phyloP scores from a whole-genome alignment of 2,888 invertebrate genomes.

The Pycnomerus fuliginosus region DNA sequence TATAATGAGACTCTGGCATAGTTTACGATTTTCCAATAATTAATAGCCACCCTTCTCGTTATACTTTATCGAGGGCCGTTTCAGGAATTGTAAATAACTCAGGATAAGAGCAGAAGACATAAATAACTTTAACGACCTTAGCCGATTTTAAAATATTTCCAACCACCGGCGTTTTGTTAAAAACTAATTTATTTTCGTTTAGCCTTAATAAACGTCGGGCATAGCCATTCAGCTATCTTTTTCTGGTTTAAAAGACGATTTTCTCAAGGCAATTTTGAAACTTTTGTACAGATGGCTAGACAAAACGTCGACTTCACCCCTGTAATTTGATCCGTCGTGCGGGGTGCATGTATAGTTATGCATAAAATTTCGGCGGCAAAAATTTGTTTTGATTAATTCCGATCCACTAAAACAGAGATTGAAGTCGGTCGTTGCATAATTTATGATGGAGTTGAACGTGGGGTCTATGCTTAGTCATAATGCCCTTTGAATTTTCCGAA shows the following conservation, averaged over 20 bases:
- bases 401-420: constrained; percentile 6
- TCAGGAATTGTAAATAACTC: constrained; percentile 18
- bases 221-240: no score
- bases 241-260: no score
- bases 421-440: constrained; percentile 10
- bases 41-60: constrained; percentile 21
- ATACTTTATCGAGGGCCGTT: constrained; percentile 14
- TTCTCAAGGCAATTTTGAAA: constrained; percentile 16
- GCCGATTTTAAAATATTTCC: constrained; percentile 30
- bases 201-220: constrained; percentile 25
- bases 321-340: constrained; percentile 15
- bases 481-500: constrained; percentile 36
- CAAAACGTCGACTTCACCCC: constrained; percentile 18
- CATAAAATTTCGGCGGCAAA: constrained; percentile 7
- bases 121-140: constrained; percentile 31
- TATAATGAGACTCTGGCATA: constrained; percentile 22
- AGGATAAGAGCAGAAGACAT: constrained; percentile 23
- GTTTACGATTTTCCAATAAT: constrained; percentile 28
- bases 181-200: constrained; percentile 28
- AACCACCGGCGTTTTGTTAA: constrained; percentile 23
- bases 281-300: constrained; percentile 18
- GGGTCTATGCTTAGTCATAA: constrained; percentile 31
- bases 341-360: constrained; percentile 11
- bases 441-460: constrained; percentile 17
- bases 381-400: constrained; percentile 7